These are phyloP conservation scores for Bicyclus anynana DNA, from an alignment of 1,140 invertebrate species.

Conservation along the genomic window DNA sequence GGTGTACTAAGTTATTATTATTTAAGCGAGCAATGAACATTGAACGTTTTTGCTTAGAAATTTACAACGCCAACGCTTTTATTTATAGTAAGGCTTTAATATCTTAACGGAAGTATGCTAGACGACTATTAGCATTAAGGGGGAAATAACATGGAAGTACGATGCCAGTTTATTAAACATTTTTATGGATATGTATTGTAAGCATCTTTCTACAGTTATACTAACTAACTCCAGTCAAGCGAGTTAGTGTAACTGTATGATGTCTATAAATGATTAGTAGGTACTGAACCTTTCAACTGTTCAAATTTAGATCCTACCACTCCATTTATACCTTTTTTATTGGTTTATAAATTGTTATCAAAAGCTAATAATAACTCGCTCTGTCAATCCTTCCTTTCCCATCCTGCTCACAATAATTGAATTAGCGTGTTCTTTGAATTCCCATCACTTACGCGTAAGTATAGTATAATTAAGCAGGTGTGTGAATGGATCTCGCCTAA, in stretches of 20 bases:
- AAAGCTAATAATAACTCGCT: too few species aligned
- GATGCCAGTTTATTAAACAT: neutral
- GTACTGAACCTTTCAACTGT: too few species aligned
- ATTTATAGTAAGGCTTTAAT: constrained; percentile 14
- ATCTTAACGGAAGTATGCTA: constrained; percentile 18
- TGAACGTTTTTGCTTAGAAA: constrained; percentile 25
- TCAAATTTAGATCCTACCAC: too few species aligned
- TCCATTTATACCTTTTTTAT: too few species aligned
- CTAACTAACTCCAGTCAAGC: too few species aligned
- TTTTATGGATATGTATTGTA: too few species aligned
- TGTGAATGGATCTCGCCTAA: constrained; percentile 2
- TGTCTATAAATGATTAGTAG: too few species aligned
- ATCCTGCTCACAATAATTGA: neutral
- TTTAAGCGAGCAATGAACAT: constrained; percentile 26
- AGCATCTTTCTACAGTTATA: too few species aligned
- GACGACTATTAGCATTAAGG: neutral
- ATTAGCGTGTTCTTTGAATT: neutral
- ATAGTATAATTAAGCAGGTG: constrained; percentile 9
- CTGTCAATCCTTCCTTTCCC: too few species aligned
- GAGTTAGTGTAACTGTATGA: too few species aligned
- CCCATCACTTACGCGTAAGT: neutral
- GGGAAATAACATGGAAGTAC: neutral
- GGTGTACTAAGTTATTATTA: constrained; percentile 32
- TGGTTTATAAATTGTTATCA: too few species aligned
- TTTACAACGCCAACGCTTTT: constrained; percentile 20